Evolutionary conservation across 2,888 invertebrate genomes (phyloP), one percentile per base, ranked within the genome.

Genomic region (Clistopyga incitator): DNA sequence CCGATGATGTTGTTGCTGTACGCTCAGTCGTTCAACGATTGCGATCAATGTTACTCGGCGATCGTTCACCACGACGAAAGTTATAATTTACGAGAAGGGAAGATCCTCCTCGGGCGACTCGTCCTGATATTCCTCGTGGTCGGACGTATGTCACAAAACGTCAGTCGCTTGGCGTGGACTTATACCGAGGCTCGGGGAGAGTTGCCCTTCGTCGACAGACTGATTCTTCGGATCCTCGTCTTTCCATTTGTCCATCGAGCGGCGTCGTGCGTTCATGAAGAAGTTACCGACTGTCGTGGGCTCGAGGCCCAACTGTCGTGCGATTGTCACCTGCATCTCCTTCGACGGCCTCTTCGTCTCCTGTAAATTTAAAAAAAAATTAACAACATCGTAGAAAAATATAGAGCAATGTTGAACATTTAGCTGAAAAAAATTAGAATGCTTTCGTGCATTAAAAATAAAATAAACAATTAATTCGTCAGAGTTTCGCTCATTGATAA

Each of bases 291-390:
- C 99, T 13, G 99, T 99, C 76, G 98, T 98, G 75, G 99, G 98
- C 93, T 99, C 99, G 88, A 99, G 95, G 85, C 99, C 99, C 90
- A 99, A 95, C 93, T 99, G 99, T 88, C 99, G 95, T 38, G 99
- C 99, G 94, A 99, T 99, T 90, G 99, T 99, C 91, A 99, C 98
- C 95, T 99, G 99, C 99, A 99, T 99, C 95, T 99, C 99, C 94
- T 99, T 99, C 88, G 98, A 99, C 89, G 99, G 99, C 94, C 99
- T 95, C 94, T 99, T 99, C 84, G 99, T 99, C 95, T 99, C 99
- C 98, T 98, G 94, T 15, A 94, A 94, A 34, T 1, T 3, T 6
- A 29, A 34, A 38, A 38, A 84, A 85, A 80, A 50, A 78, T 81
- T 68, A 67, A 74, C 52, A 54, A 34, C 23, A 10, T 68, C 50